Conservation (phyloP, 1,140 invertebrate genomes). For the Brachionus angularis region DNA sequence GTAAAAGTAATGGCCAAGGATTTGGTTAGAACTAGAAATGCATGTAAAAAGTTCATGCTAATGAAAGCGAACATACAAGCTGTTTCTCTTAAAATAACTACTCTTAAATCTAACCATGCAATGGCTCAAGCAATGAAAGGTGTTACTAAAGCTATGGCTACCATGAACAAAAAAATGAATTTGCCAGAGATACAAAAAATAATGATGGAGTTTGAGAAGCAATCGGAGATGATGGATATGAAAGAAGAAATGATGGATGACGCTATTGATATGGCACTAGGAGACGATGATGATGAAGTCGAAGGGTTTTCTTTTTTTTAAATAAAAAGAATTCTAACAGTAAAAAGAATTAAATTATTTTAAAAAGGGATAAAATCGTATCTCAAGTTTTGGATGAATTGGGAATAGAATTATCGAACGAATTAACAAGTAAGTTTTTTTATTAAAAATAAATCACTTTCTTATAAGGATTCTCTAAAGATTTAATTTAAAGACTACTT, state of each 20-base stretch:
- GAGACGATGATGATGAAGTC: conserved; percentile 96
- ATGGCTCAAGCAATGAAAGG: conserved; percentile 99
- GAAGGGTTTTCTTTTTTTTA: conserved; percentile 54
- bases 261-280: conserved; percentile 98
- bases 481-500: too few relatives aligned
- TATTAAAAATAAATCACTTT: too few relatives aligned
- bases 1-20: conserved; percentile 99
- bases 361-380: conserved; percentile 56
- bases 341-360: conserved; percentile 8
- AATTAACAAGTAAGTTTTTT: conserved; percentile 71
- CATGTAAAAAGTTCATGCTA: conserved; percentile 96
- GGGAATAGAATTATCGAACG: conserved; percentile 84
- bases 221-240: conserved; percentile 99
- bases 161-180: conserved; percentile 91
- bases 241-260: conserved; percentile 99
- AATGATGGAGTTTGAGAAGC: conserved; percentile 97
- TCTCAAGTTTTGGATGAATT: conserved; percentile 92
- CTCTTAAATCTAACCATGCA: conserved; percentile 92
- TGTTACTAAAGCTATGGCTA: conserved; percentile 94
- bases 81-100: conserved; percentile 96
- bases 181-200: conserved; percentile 98
- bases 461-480: too few relatives aligned
- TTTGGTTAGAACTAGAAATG: conserved; percentile 85
- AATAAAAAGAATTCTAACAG: background rate
- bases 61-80: conserved; percentile 99